Base-by-base conservation (phyloP, 2,888 invertebrate genomes). In the Ferdinandea cuprea region DNA sequence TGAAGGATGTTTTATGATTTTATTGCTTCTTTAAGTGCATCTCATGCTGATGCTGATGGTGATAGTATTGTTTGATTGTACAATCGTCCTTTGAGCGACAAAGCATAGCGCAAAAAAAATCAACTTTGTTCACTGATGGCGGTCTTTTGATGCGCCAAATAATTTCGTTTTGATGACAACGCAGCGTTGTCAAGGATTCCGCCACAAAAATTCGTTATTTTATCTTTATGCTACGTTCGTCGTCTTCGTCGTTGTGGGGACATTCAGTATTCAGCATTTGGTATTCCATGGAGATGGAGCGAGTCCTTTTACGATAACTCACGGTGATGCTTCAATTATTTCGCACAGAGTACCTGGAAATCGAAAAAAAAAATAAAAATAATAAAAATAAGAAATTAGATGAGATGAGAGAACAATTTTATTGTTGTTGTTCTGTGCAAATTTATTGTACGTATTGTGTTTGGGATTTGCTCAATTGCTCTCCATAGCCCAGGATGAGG, bases 261-360 rank as follows among this genome's bases (percentile, higher is more conserved):
- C 9, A 35, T 35, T 58, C n/a, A 25, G 61, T 28, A 58, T 59
- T 65, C 11, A 50, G 0, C 46, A 15, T 50, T 25, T 7, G 40
- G 63, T 46, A 44, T 32, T 32, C 87, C 88, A 72, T 21, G 21
- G 87, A 88, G 88, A 87, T 87, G 88, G 88, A 87, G 2, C 2
- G 88, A 86, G 86, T 87, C 87, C 86, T 88, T 88, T 88, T 85
- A 76, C 88, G 88, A 87, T 85, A 88, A 86, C 56, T 72, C 86
- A 87, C 88, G 86, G 86, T 89, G 87, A 85, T 48, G 44, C 25
- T 7, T 74, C 68, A 71, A 59, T 74, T 79, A 85, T 87, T 88
- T 87, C 87, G 88, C 44, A n/a, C 68, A 40, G 25, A 25, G 61
- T 74, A 80, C 74, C 79, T 80, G 79, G 13, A 21, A 73, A 76